Base-by-base conservation (phyloP, 2,888 invertebrate genomes). In the Mechanitis mazaeus region DNA sequence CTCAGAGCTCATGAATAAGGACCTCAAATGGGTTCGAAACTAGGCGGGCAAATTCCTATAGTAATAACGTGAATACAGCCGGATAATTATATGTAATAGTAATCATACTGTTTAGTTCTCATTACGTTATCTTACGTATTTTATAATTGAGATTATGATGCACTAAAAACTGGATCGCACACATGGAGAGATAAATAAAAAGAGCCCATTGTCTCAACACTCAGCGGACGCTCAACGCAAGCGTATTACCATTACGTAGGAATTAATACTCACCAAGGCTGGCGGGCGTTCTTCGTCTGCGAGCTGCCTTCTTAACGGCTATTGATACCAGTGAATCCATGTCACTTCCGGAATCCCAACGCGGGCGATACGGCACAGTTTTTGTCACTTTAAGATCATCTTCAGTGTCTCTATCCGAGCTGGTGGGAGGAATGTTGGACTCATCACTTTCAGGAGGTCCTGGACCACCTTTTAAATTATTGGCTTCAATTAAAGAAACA, bases 271-370 rank as follows among this genome's bases (percentile, higher is more conserved):
- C 59, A 90, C 91, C 90, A 79, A 83, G 80, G 79, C 90, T 87
- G 70, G 84, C 82, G 61, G 89, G 83, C 83, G 83, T 85, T 75
- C 91, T 81, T 69, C 93, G 84, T 74, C 93, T 88, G 73, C 92
- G 89, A 45, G 93, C 92, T 64, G 93, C 93, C 79, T 93, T 92
- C 69, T 91, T 87, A 72, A 94, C 94, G 9, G 93, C 92, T 2
- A 92, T 92, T 5, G 93, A 92, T 68, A 93, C 93, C 56, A 92
- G 76, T 9, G 92, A 92, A 74, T 93, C 93, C 83, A 91, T 87
- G 67, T 91, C 91, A 69, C 87, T 90, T 1, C 90, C 90, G 0
- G 91, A 89, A 66, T 91, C 91, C 85, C 90, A 90, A 20, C 90
- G 74, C 9, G 89, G 78, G 69, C 88, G 78, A 53, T 76, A 75